Evolutionary conservation across 2,888 invertebrate genomes (phyloP).

Genomic region (Platycnemis pennipes): DNA sequence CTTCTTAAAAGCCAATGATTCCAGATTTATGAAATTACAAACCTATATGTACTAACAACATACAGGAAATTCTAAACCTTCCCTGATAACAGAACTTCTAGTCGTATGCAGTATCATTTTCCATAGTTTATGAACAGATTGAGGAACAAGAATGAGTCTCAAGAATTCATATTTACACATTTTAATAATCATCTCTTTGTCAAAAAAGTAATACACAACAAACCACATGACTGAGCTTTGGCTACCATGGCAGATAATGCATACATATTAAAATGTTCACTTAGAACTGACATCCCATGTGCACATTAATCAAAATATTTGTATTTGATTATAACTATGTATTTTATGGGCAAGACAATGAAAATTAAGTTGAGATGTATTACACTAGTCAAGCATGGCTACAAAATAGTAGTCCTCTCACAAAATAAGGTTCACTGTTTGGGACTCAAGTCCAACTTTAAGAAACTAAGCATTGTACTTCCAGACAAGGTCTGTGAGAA

Average conservation of each 20-base stretch:
- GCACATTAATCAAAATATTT: constrained; percentile 47
- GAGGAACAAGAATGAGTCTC: not conserved
- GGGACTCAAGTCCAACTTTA: not conserved
- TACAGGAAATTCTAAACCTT: no score
- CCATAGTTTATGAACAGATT: no score
- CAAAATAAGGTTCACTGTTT: not conserved
- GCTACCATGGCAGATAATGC: constrained; percentile 10
- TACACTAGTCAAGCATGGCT: not conserved
- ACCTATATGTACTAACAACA: no score
- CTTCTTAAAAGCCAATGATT: no score
- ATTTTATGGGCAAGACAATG: not conserved
- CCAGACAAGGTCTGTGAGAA: not conserved
- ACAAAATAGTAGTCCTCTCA: not conserved
- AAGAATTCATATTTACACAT: constrained; percentile 32
- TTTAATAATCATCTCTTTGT: constrained; percentile 39
- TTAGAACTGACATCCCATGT: constrained; percentile 11
- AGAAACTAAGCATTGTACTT: not conserved
- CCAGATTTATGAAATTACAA: no score
- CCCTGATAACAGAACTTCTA: no score
- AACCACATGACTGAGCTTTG: constrained; percentile 38
- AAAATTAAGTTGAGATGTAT: not conserved
- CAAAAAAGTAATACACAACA: constrained; percentile 57
- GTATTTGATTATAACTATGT: not conserved
- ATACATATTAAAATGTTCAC: constrained; percentile 7
- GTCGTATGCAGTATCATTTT: no score